Conservation (phyloP, 2,888 invertebrate genomes). For the Rotaria macrura region DNA sequence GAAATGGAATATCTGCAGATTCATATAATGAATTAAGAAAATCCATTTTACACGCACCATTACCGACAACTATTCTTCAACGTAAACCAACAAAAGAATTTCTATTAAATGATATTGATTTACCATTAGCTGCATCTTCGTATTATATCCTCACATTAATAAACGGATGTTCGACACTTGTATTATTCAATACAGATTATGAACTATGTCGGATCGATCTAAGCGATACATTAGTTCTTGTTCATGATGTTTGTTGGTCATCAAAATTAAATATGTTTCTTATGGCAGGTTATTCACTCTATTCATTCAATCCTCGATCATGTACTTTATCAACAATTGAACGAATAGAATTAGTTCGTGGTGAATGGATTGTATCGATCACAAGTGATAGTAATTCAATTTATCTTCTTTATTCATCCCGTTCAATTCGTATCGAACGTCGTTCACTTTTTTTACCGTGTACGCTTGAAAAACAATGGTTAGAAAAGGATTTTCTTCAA, state of each 20-base stretch:
- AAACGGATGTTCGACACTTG: neutral
- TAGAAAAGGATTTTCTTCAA: neutral
- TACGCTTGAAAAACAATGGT: neutral
- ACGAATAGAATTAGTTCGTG: neutral
- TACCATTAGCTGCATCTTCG: neutral
- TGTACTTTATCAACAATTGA: neutral
- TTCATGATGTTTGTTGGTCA: neutral
- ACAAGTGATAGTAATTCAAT: neutral
- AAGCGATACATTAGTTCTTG: neutral
- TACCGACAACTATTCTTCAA: neutral
- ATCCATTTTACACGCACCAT: neutral
- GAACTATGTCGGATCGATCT: neutral
- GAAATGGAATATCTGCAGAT: neutral
- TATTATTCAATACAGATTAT: neutral
- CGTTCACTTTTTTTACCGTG: neutral
- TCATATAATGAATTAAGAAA: neutral
- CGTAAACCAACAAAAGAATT: neutral
- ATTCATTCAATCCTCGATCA: neutral
- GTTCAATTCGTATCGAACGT: neutral
- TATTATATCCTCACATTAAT: neutral
- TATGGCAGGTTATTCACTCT: neutral
- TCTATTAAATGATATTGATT: neutral
- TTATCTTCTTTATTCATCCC: neutral
- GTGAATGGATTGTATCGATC: neutral
- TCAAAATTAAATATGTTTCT: neutral